Evolutionary conservation across 2,797 vertebrate genomes (phyloP), one percentile per base, ranked within the genome.

Genomic region (Pipistrellus nathusii): DNA sequence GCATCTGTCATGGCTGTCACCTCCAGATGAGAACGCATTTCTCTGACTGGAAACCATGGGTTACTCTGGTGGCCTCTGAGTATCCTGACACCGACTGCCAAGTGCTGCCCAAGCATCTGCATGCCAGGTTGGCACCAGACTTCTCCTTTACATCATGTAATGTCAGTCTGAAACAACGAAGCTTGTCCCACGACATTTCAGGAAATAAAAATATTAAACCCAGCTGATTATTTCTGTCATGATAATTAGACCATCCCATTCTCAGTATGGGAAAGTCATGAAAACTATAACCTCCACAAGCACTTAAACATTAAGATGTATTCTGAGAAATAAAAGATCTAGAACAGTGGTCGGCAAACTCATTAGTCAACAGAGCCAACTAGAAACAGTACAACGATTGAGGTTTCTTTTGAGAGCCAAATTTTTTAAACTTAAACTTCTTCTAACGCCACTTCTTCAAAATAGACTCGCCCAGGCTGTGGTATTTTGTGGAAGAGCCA

Each of bases 201-300:
- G 69, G 27, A 32, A 77, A 85, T 57, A 21, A 90, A 93, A 88
- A 72, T 73, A 66, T 41, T 75, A 95, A 85, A 87, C 23, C n/a
- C 30, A 80, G 53, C 27, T 59, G 86, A 92, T 71, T 18, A 90
- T 68, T 77, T n/a, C 23, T 51, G 27, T 75, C 8, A 76, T 18
- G 1, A 51, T 68, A 62, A 94, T 76, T 72, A 83, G 44, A 69
- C 75, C 59, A 21, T 69, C 20, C 27, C 41, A 91, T 69, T 88
- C 41, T 84, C 57, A 48, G 38, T 69, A 84, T 12, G 10, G 55
- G n/a, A 86, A 68, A 46, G 23, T 90, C 85, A 90, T 46, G 32
- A 25, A 93, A 69, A 68, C 62, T 48, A 10, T 64, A 66, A 27
- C 35, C 48, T 44, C 11, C 23, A 73, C 2, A 46, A 85, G 76